phyloP scores from a whole-genome alignment of 64 coral and sea anemone genomes.

The Trachythela sp. region DNA sequence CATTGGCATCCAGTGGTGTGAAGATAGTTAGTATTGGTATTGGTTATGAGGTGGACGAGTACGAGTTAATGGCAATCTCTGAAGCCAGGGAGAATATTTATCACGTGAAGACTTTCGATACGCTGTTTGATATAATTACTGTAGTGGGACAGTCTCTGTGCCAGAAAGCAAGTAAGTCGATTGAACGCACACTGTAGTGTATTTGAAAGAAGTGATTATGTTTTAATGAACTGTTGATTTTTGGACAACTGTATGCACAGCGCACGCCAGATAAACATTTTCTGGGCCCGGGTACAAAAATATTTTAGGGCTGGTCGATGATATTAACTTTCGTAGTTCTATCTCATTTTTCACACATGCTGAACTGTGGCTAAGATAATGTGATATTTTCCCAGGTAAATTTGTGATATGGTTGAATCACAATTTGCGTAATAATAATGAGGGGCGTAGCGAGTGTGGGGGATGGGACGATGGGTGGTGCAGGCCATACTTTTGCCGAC shows the following conservation, averaged over 20 bases:
- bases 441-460: no score
- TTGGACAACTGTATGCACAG: no score
- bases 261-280: no score
- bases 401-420: no score
- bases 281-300: no score
- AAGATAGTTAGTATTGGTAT: background rate
- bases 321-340: no score
- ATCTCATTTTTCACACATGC: no score
- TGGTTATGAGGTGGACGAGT: background rate
- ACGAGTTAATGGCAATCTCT: background rate
- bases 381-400: background rate
- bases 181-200: background rate
- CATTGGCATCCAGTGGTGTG: background rate
- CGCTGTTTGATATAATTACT: background rate
- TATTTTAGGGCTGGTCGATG: background rate
- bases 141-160: background rate
- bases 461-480: no score
- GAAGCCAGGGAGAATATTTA: background rate
- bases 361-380: no score
- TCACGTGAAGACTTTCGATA: background rate
- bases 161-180: background rate
- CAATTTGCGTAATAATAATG: no score
- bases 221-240: no score
- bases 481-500: no score
- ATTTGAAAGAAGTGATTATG: background rate